phyloP scores from a whole-genome alignment of 2,797 vertebrate genomes.

The Pogonophryne albipinna region DNA sequence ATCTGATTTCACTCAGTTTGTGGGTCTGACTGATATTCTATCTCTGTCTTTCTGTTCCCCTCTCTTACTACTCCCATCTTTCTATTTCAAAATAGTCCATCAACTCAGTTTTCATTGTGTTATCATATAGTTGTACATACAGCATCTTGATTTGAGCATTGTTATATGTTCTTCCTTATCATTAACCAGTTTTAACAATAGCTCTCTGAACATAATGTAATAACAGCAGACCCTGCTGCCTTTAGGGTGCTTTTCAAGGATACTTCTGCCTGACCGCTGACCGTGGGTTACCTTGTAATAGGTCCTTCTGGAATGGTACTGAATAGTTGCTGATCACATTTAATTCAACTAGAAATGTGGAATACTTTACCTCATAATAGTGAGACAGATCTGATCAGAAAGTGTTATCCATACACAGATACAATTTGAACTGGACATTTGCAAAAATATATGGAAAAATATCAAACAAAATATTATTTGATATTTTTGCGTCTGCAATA shows the following conservation, averaged over 20 bases:
- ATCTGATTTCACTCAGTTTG: constrained; percentile 44
- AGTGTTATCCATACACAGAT: not conserved
- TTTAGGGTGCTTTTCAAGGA: not conserved
- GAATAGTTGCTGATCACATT: not conserved
- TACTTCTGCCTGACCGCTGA: not conserved
- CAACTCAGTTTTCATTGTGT: not conserved
- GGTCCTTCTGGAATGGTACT: not conserved
- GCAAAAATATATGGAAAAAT: not conserved
- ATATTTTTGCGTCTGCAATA: not conserved
- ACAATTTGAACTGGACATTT: not conserved
- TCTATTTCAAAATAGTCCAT: constrained; percentile 13
- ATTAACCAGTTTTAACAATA: not conserved
- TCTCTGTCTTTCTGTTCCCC: constrained; percentile 28
- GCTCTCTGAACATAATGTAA: constrained; percentile 2
- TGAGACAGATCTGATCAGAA: not conserved
- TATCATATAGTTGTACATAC: not conserved
- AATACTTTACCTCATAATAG: not conserved
- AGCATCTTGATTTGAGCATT: constrained; percentile 19
- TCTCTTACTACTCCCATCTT: constrained; percentile 14
- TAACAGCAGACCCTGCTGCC: not conserved
- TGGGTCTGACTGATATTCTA: constrained; percentile 24
- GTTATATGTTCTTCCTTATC: not conserved
- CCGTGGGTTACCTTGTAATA: not conserved
- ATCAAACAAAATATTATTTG: not conserved
- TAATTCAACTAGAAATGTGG: no score